Base-by-base conservation (phyloP, 2,888 invertebrate species). In the Criorhina ranunculi region DNA sequence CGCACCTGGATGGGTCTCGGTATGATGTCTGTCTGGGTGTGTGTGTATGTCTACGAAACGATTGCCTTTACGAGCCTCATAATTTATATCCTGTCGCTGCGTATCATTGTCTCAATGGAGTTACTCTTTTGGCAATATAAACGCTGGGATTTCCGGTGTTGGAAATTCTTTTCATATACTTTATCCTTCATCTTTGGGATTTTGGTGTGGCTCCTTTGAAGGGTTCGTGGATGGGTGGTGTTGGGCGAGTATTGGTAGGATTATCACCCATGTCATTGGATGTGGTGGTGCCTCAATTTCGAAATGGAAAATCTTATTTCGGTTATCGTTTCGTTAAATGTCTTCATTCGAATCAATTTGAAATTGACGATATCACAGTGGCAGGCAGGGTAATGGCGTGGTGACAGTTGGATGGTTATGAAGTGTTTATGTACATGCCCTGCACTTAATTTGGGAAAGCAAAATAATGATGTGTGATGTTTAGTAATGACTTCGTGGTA, bases 91-190 rank as follows among this genome's bases (percentile, higher is more conserved):
- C 73, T 78, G 83, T 83, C 83, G 78, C 57, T 73, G 73, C 60
- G 73, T 78, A 78, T 83, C 77, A 83, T 78, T 83, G 83, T 83
- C 57, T 83, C 83, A 73, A 67, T 83, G 53, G 78, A 83, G 83
- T 69, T 83, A 83, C 66, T 83, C 78, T 67, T 73, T 66, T 55
- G 67, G 78, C 31, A 73, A 73, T 49, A 49, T 73, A 73, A 83
- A 69, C 31, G 53, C 49, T 19, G 29, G 60, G 82, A 73, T 67
- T 83, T 78, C 51, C 53, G 60, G 78, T 64, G 59, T 40, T 51
- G 19, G 40, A 44, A 60, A 67, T 60, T 80, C 46, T 60, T 75
- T 55, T 80, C 67, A 59, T 53, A 44, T 73, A n/a, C n/a, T 73
- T 67, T 24, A 44, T 51, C 24, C 17, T 24, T 72, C 42, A 51